A percentile compares a stretch with the other conserved stretches of the same genome.
phyloP scores from a whole-genome alignment of 2,113 vertebrate genomes.

The Emberiza fucata region DNA sequence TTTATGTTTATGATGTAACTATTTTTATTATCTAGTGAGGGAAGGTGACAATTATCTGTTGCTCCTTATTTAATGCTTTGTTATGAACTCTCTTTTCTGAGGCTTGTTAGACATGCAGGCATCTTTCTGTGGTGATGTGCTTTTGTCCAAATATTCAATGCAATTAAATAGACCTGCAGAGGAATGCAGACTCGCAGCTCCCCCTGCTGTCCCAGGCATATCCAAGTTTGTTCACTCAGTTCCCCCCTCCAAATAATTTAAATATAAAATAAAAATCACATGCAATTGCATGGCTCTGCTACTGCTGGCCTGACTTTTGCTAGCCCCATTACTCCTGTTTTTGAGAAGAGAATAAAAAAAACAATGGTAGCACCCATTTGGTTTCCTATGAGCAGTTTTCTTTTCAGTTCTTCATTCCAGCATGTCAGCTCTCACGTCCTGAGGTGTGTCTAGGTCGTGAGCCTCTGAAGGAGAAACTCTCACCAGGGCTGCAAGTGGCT shows the following conservation, averaged over 20 bases:
- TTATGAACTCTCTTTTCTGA: background rate
- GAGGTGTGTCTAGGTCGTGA: background rate
- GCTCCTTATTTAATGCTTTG: constrained; percentile 37
- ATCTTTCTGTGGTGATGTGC: background rate
- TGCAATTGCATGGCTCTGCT: accelerated
- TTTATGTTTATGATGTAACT: constrained; percentile 32
- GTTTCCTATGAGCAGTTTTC: background rate
- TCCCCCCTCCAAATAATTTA: background rate
- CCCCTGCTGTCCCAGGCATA: constrained; percentile 36
- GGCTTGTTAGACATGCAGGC: background rate
- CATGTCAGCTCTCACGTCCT: background rate
- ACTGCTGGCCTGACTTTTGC: background rate
- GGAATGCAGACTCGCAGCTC: background rate
- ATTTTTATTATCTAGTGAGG: constrained; percentile 25
- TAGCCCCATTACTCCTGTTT: background rate
- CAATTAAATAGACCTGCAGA: background rate
- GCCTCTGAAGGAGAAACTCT: background rate
- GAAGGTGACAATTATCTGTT: constrained; percentile 39
- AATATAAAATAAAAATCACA: background rate
- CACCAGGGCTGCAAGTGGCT: background rate
- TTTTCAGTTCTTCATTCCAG: background rate
- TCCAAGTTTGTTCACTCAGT: background rate
- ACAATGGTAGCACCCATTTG: background rate
- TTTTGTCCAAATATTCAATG: background rate
- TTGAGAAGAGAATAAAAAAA: background rate